Base-by-base conservation (phyloP, 2,113 vertebrate species). In the Dicaeum eximium region DNA sequence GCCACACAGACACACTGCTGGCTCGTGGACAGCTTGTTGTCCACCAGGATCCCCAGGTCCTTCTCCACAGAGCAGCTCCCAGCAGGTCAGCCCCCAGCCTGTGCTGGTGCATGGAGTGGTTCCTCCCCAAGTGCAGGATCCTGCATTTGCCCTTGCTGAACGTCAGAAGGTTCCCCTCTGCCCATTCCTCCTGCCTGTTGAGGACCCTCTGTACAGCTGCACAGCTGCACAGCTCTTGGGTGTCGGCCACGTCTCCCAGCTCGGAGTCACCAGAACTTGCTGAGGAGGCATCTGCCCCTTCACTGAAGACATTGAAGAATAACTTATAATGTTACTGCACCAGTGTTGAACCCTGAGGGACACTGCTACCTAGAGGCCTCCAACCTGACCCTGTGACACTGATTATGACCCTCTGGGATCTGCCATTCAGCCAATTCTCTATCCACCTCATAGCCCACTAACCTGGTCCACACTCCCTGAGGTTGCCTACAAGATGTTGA, bases 301-400 rank as follows among this genome's bases (percentile, higher is more conserved):
- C 37, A 51, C 0, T 6, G 2, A 69, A 53, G 45, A 22, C 18
- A 69, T 0, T 33, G 18, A 37, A 44, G 4, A 78, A 0, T 28
- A 23, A 69, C 8, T 51, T 28, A 19, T 38, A 51, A 37, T 38
- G n/a, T 38, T 31, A 38, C 33, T 23, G 33, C 53, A 50, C 13
- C 44, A 37, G 25, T 31, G 44, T 0, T 21, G 31, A 75, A 75
- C 21, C 18, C 13, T 51, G 54, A 37, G 33, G 37, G 22, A 51
- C 22, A 45, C 12, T 12, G 10, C 37, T 37, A 45, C 12, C 8
- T 18, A 45, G 9, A 60, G 33, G 18, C 23, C 22, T 45, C 27
- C 45, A 51, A 35, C 25, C 13, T 35, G n/a, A 31, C 25, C 7
- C 35, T 77, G 44, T 44, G 44, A 22, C 44, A 50, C 31, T 31